These are phyloP conservation scores for Apodemia zela DNA, from an alignment of 2,888 invertebrate species.

Conservation along the genomic window DNA sequence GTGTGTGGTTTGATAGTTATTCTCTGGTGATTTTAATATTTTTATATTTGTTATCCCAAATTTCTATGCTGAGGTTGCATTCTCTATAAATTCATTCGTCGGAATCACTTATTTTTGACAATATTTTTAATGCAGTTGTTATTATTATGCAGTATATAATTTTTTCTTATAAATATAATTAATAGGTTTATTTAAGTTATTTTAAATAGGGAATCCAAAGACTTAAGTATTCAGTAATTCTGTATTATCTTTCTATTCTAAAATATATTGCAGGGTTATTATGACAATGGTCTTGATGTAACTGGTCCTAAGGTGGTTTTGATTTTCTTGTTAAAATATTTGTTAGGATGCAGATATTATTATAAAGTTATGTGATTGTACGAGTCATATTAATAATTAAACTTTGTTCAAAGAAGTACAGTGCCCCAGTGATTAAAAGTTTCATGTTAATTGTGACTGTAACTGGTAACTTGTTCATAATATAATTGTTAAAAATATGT, in stretches of 20 bases:
- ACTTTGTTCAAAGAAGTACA: background rate
- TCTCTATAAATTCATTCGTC: background rate
- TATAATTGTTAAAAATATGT: too few relatives aligned
- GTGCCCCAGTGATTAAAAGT: too few relatives aligned
- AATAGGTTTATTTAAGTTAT: conserved; percentile 14
- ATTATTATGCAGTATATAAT: conserved; percentile 15
- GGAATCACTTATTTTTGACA: conserved; percentile 13
- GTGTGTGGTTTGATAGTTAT: too few relatives aligned
- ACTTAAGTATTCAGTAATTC: conserved; percentile 11
- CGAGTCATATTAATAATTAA: background rate
- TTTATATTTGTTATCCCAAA: background rate
- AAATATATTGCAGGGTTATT: conserved; percentile 1
- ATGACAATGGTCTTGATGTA: background rate
- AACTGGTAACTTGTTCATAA: too few relatives aligned
- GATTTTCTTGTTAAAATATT: background rate
- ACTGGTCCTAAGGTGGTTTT: background rate
- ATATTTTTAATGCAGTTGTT: conserved; percentile 14
- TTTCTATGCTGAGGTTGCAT: background rate
- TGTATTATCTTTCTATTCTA: conserved; percentile 1
- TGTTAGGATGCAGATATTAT: background rate
- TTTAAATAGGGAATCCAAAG: conserved; percentile 12
- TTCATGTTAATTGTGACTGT: too few relatives aligned
- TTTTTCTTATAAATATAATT: conserved; percentile 1
- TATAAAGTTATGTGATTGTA: background rate
- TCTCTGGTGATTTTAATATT: background rate